These are phyloP conservation scores for Melinopterus prodromus DNA, from an alignment of 2,888 invertebrate genomes.

Conservation along the genomic window DNA sequence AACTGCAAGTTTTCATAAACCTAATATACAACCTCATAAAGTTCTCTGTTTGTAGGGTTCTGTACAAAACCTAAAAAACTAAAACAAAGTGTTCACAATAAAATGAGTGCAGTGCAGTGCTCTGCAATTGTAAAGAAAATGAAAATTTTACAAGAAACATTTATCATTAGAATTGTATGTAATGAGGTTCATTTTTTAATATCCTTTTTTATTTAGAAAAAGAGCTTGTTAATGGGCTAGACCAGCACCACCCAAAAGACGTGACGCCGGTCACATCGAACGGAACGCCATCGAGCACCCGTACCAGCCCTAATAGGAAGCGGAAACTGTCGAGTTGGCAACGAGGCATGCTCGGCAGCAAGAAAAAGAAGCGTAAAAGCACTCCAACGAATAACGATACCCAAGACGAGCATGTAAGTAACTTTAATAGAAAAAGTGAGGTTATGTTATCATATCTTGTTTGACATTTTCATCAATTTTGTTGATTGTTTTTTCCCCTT, in stretches of 20 bases:
- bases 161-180: not conserved
- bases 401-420: conserved; percentile 37
- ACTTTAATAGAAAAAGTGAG: not conserved
- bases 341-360: conserved; percentile 62
- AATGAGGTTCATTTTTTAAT: not conserved
- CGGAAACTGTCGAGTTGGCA: conserved; percentile 62
- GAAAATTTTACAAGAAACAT: too few species aligned
- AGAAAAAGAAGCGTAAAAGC: conserved; percentile 59
- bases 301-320: conserved; percentile 54
- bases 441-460: too few species aligned
- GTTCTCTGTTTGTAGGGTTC: too few species aligned
- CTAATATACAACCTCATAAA: too few species aligned
- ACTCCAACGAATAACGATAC: conserved; percentile 49
- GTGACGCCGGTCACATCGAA: conserved; percentile 41
- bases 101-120: too few species aligned
- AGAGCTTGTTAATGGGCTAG: conserved; percentile 6
- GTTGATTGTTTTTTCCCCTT: not conserved
- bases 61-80: too few species aligned
- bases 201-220: conserved; percentile 8
- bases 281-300: conserved; percentile 31
- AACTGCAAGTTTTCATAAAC: too few species aligned
- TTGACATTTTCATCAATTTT: not conserved
- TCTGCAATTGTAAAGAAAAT: too few species aligned
- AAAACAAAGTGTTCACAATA: too few species aligned
- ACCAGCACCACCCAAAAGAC: not conserved